Percentiles rank a stretch among this genome's conserved stretches.
phyloP scores from a whole-genome alignment of 2,113 vertebrate genomes.

The Pseudolaguvia tuberculata region DNA sequence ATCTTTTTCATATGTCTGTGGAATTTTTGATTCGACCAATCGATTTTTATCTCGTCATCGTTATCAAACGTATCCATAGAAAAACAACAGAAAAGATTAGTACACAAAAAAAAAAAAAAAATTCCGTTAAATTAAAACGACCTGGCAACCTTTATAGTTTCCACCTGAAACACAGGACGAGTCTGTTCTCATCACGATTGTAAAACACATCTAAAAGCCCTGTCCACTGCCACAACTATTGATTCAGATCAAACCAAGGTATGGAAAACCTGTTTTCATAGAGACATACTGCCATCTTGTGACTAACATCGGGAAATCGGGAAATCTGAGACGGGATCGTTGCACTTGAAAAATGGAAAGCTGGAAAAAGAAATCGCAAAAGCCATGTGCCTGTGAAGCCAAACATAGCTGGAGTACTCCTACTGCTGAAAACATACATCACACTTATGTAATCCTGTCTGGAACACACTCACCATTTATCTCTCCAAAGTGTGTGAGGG shows the following conservation, averaged over 20 bases:
- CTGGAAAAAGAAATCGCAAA: slow-evolving; percentile 2
- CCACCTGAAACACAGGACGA: background rate
- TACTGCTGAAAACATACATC: slow-evolving; percentile 5
- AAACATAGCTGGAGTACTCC: background rate
- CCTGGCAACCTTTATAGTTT: slow-evolving; percentile 7
- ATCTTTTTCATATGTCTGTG: too few species aligned
- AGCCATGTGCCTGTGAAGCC: slow-evolving; percentile 20
- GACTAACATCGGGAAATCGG: slow-evolving; percentile 6
- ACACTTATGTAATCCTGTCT: slow-evolving; percentile 8
- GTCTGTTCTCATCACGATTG: background rate
- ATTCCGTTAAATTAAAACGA: slow-evolving; percentile 4
- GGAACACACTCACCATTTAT: slow-evolving; percentile 22
- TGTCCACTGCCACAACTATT: slow-evolving; percentile 9
- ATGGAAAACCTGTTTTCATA: background rate
- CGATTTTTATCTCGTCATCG: too few species aligned
- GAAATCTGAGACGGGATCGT: background rate
- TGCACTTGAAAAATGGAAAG: slow-evolving; percentile 20
- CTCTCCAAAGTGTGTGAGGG: slow-evolving; percentile 8
- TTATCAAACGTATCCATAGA: too few species aligned
- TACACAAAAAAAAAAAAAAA: too few species aligned
- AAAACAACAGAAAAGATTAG: too few species aligned
- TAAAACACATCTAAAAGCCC: background rate
- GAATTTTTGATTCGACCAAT: too few species aligned
- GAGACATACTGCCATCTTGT: slow-evolving; percentile 50
- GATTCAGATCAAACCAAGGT: slow-evolving; percentile 1